A percentile compares a stretch with the other conserved stretches of the same genome.
These are phyloP conservation scores for Cyanistes caeruleus DNA, from an alignment of 2,113 vertebrate genomes.

Conservation along the genomic window DNA sequence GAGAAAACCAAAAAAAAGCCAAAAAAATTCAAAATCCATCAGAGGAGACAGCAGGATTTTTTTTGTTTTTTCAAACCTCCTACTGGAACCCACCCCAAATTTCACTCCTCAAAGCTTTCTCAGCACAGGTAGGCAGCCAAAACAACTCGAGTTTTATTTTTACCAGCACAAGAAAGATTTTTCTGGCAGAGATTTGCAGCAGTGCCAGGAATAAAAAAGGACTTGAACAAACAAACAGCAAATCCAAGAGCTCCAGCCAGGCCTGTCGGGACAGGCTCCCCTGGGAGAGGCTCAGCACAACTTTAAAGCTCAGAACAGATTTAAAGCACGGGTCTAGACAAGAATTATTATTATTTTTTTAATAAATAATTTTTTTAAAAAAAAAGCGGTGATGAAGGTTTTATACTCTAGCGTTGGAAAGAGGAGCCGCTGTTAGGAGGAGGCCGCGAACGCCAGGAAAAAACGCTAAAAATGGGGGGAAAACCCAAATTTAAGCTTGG, in stretches of 20 bases:
- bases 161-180: neutral
- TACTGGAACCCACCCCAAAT: neutral
- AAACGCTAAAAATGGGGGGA: neutral
- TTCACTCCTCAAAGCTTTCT: accelerated
- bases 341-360: neutral
- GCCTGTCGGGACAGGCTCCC: slow-evolving; percentile 42
- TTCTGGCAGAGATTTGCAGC: neutral
- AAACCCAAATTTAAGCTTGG: accelerated
- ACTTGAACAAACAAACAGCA: slow-evolving; percentile 25
- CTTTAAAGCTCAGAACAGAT: neutral
- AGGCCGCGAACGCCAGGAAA: neutral
- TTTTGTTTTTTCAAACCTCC: neutral
- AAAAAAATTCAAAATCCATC: neutral
- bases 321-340: slow-evolving; percentile 50
- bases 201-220: neutral
- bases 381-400: neutral
- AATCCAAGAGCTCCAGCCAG: neutral
- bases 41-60: neutral
- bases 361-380: no score
- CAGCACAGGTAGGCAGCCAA: neutral
- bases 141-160: neutral
- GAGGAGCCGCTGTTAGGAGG: neutral
- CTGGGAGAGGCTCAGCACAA: neutral
- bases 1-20: neutral
- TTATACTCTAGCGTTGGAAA: neutral